Evolutionary conservation across 1,140 invertebrate species (phyloP).

Genomic region (Cyrtorhinus lividipennis): DNA sequence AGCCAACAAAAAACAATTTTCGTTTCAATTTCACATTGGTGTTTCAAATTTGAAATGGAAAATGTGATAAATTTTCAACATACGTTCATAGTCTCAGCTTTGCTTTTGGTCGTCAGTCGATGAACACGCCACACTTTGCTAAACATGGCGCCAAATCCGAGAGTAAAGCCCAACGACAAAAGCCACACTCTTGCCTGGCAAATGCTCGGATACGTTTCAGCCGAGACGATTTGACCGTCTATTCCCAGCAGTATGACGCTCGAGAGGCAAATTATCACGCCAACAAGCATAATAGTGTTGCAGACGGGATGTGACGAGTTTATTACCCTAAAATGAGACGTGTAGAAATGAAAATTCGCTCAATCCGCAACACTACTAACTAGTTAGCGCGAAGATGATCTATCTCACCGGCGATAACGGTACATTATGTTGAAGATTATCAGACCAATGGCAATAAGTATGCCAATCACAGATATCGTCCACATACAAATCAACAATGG

Average conservation of each 20-base stretch:
- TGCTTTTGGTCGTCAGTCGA: slow-evolving; percentile 76
- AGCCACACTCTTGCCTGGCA: slow-evolving; percentile 85
- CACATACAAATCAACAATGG: slow-evolving; percentile 84
- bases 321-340: slow-evolving; percentile 75
- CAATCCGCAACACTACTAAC: no score
- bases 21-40: no score
- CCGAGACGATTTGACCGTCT: slow-evolving; percentile 68
- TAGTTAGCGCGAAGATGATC: no score
- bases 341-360: slow-evolving; percentile 18
- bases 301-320: slow-evolving; percentile 91
- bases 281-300: slow-evolving; percentile 90
- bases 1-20: no score
- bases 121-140: slow-evolving; percentile 99
- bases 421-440: slow-evolving; percentile 85
- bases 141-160: slow-evolving; percentile 98
- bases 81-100: slow-evolving; percentile 59
- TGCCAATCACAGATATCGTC: slow-evolving; percentile 68
- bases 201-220: slow-evolving; percentile 50
- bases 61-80: background rate
- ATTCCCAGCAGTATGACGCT: slow-evolving; percentile 83
- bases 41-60: no score
- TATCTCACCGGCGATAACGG: slow-evolving; percentile 69
- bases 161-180: slow-evolving; percentile 85
- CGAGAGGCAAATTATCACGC: slow-evolving; percentile 82
- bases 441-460: slow-evolving; percentile 62